Conservation (phyloP, 2,113 vertebrate species). For the Pogona vitticeps region DNA sequence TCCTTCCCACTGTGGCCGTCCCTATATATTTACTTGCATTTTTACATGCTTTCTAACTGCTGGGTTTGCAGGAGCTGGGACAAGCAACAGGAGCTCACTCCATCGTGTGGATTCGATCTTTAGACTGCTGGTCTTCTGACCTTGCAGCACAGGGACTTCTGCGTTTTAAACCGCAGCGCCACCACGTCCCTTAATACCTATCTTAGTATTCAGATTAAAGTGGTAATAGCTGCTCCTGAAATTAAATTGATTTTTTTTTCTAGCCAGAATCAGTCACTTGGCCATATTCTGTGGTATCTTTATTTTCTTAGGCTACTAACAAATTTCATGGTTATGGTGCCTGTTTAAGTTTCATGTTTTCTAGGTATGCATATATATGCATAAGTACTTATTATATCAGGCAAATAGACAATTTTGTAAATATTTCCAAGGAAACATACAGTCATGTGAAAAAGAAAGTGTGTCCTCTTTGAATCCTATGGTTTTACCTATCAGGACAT, state of each 20-base stretch:
- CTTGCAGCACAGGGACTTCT: no score
- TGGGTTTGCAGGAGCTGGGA: no score
- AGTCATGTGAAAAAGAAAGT: not conserved
- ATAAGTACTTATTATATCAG: not conserved
- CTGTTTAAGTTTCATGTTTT: not conserved
- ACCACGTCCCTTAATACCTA: not conserved
- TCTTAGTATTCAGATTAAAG: not conserved
- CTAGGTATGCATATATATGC: not conserved
- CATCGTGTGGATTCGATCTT: no score
- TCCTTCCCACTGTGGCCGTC: no score
- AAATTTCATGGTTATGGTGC: not conserved
- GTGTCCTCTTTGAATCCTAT: no score
- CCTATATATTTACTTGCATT: no score
- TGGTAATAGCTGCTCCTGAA: not conserved
- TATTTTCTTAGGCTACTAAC: not conserved
- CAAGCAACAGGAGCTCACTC: no score
- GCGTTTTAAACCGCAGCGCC: no score
- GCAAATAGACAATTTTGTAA: not conserved
- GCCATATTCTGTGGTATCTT: conserved; percentile 14
- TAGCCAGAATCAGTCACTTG: not conserved
- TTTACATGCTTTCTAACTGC: no score
- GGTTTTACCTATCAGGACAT: no score
- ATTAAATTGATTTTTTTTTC: not conserved
- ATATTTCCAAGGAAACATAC: not conserved
- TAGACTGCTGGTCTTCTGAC: no score